Evolutionary conservation across 2,888 invertebrate genomes (phyloP).

Genomic region (Euzetes globulus): DNA sequence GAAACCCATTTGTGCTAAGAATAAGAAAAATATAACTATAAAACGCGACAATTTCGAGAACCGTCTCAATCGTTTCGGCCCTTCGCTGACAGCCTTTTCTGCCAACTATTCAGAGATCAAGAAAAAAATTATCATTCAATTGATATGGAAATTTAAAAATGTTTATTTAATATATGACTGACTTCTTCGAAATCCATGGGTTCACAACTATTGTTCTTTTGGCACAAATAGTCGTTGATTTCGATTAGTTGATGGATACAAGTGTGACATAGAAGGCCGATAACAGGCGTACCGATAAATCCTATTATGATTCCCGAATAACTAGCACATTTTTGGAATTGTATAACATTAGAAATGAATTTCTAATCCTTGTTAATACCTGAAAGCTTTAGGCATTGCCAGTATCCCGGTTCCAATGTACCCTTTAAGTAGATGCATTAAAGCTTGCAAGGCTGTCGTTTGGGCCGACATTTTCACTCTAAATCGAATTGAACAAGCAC

Average conservation of each 20-base stretch:
- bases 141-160: not conserved
- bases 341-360: not conserved
- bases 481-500: too few species aligned
- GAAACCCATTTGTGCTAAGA: conserved; percentile 31
- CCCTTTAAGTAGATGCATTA: conserved; percentile 32
- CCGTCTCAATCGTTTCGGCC: not conserved
- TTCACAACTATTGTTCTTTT: not conserved
- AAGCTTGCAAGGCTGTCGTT: conserved; percentile 25
- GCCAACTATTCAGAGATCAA: not conserved
- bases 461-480: not conserved
- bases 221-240: conserved; percentile 27
- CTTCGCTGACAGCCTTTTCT: not conserved
- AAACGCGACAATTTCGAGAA: not conserved
- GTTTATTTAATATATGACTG: not conserved
- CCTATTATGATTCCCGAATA: conserved; percentile 34
- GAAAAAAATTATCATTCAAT: not conserved
- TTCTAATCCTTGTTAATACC: not conserved
- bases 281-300: conserved; percentile 20
- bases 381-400: conserved; percentile 32
- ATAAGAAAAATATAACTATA: conserved; percentile 18
- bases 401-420: conserved; percentile 32
- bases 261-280: conserved; percentile 30
- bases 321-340: not conserved
- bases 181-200: conserved; percentile 32
- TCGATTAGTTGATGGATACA: conserved; percentile 34